Evolutionary conservation across 1,140 invertebrate species (phyloP).

Genomic region (Thrips palmi): DNA sequence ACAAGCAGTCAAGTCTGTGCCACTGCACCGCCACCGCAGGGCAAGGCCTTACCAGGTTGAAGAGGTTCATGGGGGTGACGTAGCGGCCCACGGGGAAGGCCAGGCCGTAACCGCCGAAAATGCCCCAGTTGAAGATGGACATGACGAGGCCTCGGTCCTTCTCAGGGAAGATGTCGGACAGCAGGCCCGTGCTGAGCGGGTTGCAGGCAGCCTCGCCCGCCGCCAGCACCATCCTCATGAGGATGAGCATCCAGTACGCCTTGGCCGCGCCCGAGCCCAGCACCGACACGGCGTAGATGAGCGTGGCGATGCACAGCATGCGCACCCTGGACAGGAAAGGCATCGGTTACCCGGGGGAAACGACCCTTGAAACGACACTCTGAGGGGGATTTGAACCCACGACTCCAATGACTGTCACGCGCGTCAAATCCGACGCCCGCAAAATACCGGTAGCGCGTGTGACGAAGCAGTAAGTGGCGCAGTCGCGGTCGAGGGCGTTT

Average conservation of each 20-base stretch:
- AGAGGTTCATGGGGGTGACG: slow-evolving; percentile 56
- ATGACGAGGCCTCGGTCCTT: slow-evolving; percentile 69
- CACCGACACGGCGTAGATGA: slow-evolving; percentile 65
- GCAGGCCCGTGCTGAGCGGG: slow-evolving; percentile 66
- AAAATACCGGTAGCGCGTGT: too few relatives aligned
- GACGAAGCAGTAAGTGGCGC: too few relatives aligned
- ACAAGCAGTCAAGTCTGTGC: not conserved
- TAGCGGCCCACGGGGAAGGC: slow-evolving; percentile 83
- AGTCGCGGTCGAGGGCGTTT: too few relatives aligned
- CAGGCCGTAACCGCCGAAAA: slow-evolving; percentile 84
- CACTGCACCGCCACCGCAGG: too few relatives aligned
- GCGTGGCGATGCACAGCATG: slow-evolving; percentile 52
- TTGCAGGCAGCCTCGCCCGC: slow-evolving; percentile 80
- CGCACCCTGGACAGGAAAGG: slow-evolving; percentile 59
- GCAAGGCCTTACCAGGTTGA: slow-evolving; percentile 44
- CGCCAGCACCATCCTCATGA: slow-evolving; percentile 71
- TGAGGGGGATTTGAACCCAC: too few relatives aligned
- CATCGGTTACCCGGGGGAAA: too few relatives aligned
- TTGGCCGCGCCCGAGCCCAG: slow-evolving; percentile 62
- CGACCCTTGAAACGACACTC: too few relatives aligned
- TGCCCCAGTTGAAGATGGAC: slow-evolving; percentile 91
- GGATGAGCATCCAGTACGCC: slow-evolving; percentile 78
- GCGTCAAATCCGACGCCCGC: too few relatives aligned
- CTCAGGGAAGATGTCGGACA: slow-evolving; percentile 70
- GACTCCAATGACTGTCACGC: too few relatives aligned